Percentiles rank a stretch among this genome's conserved stretches.
phyloP scores from a whole-genome alignment of 64 coral and sea anemone genomes.

The Hydrozoanthus tunicans region DNA sequence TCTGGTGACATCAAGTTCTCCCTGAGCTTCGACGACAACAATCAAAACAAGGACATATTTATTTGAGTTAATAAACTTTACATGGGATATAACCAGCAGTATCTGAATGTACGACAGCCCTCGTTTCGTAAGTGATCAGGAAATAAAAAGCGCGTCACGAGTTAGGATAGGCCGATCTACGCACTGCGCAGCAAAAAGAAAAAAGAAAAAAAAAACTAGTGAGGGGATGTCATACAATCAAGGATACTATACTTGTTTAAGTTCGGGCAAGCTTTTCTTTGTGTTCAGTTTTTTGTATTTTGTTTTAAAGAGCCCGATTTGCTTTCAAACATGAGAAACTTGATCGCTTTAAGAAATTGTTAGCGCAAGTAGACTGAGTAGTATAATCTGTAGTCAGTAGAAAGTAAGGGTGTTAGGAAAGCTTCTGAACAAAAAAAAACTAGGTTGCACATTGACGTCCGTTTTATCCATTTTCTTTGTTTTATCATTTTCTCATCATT shows the following conservation, averaged over 20 bases:
- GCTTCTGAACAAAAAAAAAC: too few relatives aligned
- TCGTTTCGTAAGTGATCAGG: too few relatives aligned
- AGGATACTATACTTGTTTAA: not conserved
- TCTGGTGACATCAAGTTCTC: constrained; percentile 28
- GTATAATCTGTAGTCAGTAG: not conserved
- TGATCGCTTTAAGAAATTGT: not conserved
- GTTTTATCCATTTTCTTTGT: not conserved
- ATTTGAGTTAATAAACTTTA: not conserved
- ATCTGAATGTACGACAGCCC: too few relatives aligned
- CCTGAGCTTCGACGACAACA: constrained; percentile 12
- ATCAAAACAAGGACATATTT: constrained; percentile 10
- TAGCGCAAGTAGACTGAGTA: not conserved
- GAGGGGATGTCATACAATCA: too few relatives aligned
- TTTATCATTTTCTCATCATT: too few relatives aligned
- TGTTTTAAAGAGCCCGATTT: not conserved
- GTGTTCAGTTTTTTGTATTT: not conserved
- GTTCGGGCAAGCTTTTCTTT: not conserved
- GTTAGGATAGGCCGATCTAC: too few relatives aligned
- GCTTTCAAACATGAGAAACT: not conserved
- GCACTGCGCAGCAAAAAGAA: too few relatives aligned
- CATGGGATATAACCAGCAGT: not conserved
- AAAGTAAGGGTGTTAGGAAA: not conserved
- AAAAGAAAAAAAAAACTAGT: too few relatives aligned
- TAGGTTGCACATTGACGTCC: too few relatives aligned
- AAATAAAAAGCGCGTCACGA: too few relatives aligned